Base-by-base conservation (phyloP, 2,113 vertebrate genomes). In the Butorides virescens region DNA sequence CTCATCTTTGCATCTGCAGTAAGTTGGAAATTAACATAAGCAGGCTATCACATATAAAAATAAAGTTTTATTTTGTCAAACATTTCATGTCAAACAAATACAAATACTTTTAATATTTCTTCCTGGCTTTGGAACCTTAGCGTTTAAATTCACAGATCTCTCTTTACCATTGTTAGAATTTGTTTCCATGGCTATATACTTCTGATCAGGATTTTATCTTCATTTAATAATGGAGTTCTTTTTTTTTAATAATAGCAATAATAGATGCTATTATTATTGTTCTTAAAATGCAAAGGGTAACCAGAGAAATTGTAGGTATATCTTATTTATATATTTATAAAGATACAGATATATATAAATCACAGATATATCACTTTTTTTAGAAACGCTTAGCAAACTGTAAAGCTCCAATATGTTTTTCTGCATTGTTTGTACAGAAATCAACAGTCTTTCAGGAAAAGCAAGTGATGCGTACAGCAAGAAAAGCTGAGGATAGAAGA, bases 161-260 rank as follows among this genome's bases (percentile, higher is more conserved):
- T 59, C 49, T 71, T 73, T 70, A 22, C 5, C 4, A 26, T 36
- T 46, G 7, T 46, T 50, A 75, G 10, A 74, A 66, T 61, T 61
- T 0, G 44, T 77, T 77, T 81, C 16, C 15, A 34, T 61, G 21
- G 0, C 18, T 61, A 22, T 3, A 37, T 52, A 30, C 3, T 59
- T 86, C 19, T 56, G 15, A 61, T 47, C 6, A 16, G 9, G 5
- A 84, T 61, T 86, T 86, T 39, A 11, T 42, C 10, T 62, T 90
- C 2, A 74, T 30, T 82, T 42, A 59, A 71, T 47, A 71, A 46
- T 44, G 2, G 23, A 68, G 2, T 21, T 25, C 20, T 63, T 15
- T 67, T 78, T 67, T 39, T 0, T 0, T 62, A 56, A 62, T 61
- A 79, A 12, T 16, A 67, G 5, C 36, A 80, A 34, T 20, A 70